These are phyloP conservation scores for Paraplagusia blochii DNA, from an alignment of 2,113 vertebrate species.

Conservation along the genomic window DNA sequence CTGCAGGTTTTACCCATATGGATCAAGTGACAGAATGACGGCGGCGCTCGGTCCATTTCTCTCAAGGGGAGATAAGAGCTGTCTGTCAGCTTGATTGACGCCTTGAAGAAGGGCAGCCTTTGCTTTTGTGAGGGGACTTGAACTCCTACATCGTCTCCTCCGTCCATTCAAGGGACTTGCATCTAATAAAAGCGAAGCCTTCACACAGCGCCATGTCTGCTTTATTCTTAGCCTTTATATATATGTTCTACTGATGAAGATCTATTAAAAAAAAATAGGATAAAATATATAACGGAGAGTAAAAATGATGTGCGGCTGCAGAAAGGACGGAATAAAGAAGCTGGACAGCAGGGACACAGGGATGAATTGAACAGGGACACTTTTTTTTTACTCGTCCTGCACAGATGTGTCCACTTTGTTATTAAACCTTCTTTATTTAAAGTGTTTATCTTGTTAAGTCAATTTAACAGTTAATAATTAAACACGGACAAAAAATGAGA, in stretches of 20 bases:
- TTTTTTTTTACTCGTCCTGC: no score
- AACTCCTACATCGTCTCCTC: constrained; percentile 34
- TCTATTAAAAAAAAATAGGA: constrained; percentile 16
- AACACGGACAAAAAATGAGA: no score
- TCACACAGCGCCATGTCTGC: constrained; percentile 15
- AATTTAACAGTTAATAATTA: no score
- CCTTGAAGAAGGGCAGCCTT: constrained; percentile 51
- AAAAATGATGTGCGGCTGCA: not conserved
- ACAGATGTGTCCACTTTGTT: no score
- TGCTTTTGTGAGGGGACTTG: constrained; percentile 35
- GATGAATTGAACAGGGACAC: no score
- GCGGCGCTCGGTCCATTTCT: constrained; percentile 47
- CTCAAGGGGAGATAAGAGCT: constrained; percentile 64
- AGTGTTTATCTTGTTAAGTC: no score
- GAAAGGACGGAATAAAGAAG: constrained; percentile 7
- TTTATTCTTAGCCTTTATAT: constrained; percentile 33
- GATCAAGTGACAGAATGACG: constrained; percentile 54
- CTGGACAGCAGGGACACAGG: no score
- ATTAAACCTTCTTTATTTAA: no score
- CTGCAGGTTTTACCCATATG: constrained; percentile 30
- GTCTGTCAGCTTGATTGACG: constrained; percentile 71
- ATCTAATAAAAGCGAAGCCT: constrained; percentile 44
- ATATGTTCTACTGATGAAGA: constrained; percentile 20
- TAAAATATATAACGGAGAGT: not conserved
- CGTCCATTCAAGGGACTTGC: constrained; percentile 25